Evolutionary conservation across 2,113 vertebrate species (phyloP).

Genomic region (Lepus timidus): DNA sequence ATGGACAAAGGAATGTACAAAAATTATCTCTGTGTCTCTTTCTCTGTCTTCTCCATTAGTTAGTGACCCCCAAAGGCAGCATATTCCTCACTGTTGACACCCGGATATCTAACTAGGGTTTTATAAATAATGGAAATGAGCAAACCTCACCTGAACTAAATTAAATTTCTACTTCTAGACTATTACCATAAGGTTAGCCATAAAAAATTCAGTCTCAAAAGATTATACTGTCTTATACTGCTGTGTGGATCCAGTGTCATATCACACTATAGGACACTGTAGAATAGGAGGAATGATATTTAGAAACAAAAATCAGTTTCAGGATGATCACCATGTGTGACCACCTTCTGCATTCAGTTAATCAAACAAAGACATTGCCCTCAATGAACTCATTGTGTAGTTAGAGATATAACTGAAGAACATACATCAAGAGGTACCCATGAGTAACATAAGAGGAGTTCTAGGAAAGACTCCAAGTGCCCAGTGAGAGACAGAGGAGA

Average conservation of each 20-base stretch:
- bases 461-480: background rate
- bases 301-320: background rate
- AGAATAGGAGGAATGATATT: background rate
- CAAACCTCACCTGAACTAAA: background rate
- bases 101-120: background rate
- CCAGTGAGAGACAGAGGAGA: background rate
- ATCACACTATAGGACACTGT: background rate
- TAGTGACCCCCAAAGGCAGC: background rate
- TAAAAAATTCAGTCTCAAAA: background rate
- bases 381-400: background rate
- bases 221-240: background rate
- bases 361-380: background rate
- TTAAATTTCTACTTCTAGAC: background rate
- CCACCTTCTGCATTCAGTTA: background rate
- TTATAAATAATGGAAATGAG: background rate
- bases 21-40: background rate
- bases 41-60: background rate
- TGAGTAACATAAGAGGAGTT: background rate
- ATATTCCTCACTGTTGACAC: background rate
- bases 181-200: background rate
- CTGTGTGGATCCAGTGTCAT: no score
- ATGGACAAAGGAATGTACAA: background rate
- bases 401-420: slow-evolving; percentile 38
- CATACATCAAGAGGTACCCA: background rate
- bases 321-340: background rate